These are phyloP conservation scores for Micoletzkya japonica DNA, from an alignment of 2,888 invertebrate genomes.

Conservation along the genomic window DNA sequence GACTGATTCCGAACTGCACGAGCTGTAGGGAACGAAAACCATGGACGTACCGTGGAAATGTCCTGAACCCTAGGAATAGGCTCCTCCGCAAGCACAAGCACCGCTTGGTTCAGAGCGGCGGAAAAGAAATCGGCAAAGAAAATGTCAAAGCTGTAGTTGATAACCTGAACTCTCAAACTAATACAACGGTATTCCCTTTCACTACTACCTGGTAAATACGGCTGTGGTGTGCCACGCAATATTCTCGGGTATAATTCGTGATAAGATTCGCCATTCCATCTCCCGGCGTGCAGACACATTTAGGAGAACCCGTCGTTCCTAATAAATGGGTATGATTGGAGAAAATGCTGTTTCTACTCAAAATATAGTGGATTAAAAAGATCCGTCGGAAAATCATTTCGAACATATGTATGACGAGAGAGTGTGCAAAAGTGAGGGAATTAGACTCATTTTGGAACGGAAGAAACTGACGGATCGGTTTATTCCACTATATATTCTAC, in stretches of 20 bases:
- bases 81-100: conserved; percentile 39
- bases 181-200: no score
- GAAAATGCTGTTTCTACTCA: no score
- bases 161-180: conserved; percentile 34
- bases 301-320: conserved; percentile 57
- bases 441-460: no score
- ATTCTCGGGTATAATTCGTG: conserved; percentile 41
- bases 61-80: conserved; percentile 37
- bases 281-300: conserved; percentile 46
- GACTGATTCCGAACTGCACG: neutral
- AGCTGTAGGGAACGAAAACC: neutral
- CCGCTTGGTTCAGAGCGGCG: conserved; percentile 37
- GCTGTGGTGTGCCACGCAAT: conserved; percentile 32
- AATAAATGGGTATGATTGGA: no score
- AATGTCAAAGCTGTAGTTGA: conserved; percentile 58
- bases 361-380: no score
- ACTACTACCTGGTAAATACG: conserved; percentile 44
- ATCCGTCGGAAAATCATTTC: no score
- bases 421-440: no score
- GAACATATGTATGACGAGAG: no score
- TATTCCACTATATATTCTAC: no score
- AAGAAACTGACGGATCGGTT: no score
- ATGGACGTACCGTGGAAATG: conserved; percentile 19
- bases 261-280: conserved; percentile 48
- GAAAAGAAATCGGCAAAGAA: conserved; percentile 57